Evolutionary conservation across 1,140 invertebrate genomes (phyloP), one percentile per base, ranked within the genome.

Genomic region (Hyles vespertilio): DNA sequence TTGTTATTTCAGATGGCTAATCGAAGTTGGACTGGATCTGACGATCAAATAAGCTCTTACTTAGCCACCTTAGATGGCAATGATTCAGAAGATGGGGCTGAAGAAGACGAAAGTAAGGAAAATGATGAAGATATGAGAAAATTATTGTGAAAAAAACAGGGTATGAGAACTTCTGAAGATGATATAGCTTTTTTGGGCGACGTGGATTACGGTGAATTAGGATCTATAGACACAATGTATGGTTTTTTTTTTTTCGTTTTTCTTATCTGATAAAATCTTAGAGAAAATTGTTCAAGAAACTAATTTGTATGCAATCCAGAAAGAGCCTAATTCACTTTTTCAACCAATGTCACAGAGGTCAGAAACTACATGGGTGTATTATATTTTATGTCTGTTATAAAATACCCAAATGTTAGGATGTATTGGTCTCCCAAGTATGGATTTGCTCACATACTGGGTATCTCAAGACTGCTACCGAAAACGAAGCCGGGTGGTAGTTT

Each of bases 231-330:
- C 32, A 50, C 48, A 50, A 50, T 50, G 48, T 50, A 50, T 32
- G 48, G 22, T n/a, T n/a, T n/a, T n/a, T 32, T 32, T 50, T 22
- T 40, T 40, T 40, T 40, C 36, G 8, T 40, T 40, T 40, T 40
- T 40, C 36, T 2, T 40, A 5, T 40, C 36, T 40, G 36, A 40
- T 2, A 64, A 75, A 46, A 65, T 72, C 63, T 51, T 76, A 53
- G 56, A 70, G 65, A 67, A 67, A 67, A 69, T 72, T 63, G 65
- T 68, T 63, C 65, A 66, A 55, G 63, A 70, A 61, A 64, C 59
- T 9, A 67, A 70, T 9, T 60, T 73, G 59, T 69, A 64, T 65
- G 48, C 58, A 49, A 32, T 65, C 54, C 65, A 71, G 49, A 65
- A 59, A 63, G 58, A 69, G 12, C 61, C 61, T 56, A 44, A 49